Base-by-base conservation (phyloP, 2,888 invertebrate species). In the Pristionchus mayeri region DNA sequence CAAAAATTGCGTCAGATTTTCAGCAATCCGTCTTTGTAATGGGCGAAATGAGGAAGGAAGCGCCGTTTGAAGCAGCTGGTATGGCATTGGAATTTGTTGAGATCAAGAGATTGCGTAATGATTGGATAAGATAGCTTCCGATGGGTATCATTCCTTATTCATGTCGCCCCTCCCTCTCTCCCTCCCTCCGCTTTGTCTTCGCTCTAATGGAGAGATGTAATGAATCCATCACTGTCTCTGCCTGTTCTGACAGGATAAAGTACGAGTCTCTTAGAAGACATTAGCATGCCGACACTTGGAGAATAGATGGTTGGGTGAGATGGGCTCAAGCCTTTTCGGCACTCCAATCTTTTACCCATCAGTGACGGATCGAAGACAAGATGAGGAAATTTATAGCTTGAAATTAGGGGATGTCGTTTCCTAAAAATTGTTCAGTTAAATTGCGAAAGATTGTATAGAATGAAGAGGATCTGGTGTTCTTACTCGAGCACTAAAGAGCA, bases 151-250 rank as follows among this genome's bases (percentile, higher is more conserved):
- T 60, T 30, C 16, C 27, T 60, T 60, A 60, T 60, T 60, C 57
- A 60, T 60, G 24, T 24, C 24, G 57, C 75, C 48, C 75, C n/a
- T n/a, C n/a, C n/a, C n/a, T n/a, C n/a, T 48, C 75, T n/a, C n/a
- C n/a, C n/a, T n/a, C n/a, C n/a, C n/a, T 21, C 48, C 40, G 44
- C 75, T 48, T 75, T 40, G 27, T 48, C 75, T 75, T 37, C 40
- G 6, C 11, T 3, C 79, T 79, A 79, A 79, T 79, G 79, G 18
- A 4, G 30, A 1, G 34, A 79, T 79, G 79, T 79, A 79, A 79
- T 79, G 52, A 30, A 79, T 79, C 54, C 34, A 79, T 79, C 79
- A 79, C 50, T 79, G 79, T 54, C 79, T 13, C 6, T 21, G 44
- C 37, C 48, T 21, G 57, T 13, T 11, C 21, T 16, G 37, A 37